These are phyloP conservation scores for Tenthredo scrophulariae DNA, from an alignment of 2,888 invertebrate species.

Conservation along the genomic window DNA sequence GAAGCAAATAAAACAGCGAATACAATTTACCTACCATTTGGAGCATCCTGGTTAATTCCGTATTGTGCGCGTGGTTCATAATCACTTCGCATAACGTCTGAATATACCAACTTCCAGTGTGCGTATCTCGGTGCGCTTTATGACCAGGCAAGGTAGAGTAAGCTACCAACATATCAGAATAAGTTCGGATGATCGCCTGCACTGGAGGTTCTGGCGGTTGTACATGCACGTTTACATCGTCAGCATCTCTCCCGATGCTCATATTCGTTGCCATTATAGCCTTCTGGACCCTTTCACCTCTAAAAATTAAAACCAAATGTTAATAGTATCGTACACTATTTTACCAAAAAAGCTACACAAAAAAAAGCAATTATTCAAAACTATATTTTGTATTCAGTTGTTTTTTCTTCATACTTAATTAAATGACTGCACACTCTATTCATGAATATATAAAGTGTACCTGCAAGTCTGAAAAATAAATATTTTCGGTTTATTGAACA, in stretches of 20 bases:
- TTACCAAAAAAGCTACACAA: no score
- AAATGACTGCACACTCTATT: background rate
- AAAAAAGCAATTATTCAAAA: background rate
- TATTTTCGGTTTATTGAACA: conserved; percentile 81
- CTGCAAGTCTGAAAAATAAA: conserved; percentile 82
- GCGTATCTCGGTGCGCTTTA: conserved; percentile 80
- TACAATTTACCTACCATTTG: conserved; percentile 64
- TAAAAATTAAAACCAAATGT: conserved; percentile 55
- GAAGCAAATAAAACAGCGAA: background rate
- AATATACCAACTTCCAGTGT: conserved; percentile 82
- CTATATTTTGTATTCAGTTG: no score
- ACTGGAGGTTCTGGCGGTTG: background rate
- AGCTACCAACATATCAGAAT: conserved; percentile 80
- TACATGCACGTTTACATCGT: background rate
- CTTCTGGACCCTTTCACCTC: conserved; percentile 64
- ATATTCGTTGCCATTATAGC: conserved; percentile 59
- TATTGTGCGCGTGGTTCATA: conserved; percentile 70
- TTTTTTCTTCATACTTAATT: background rate
- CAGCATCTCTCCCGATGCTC: conserved; percentile 26
- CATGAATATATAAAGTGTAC: conserved; percentile 56
- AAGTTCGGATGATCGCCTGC: conserved; percentile 65
- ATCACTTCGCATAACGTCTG: conserved; percentile 80
- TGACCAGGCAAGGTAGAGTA: conserved; percentile 80
- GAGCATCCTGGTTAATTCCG: conserved; percentile 70
- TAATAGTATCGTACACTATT: no score